Percentiles rank a stretch among this genome's conserved stretches.
Conservation (phyloP, 2,113 vertebrate species). For the Cygnus atratus region DNA sequence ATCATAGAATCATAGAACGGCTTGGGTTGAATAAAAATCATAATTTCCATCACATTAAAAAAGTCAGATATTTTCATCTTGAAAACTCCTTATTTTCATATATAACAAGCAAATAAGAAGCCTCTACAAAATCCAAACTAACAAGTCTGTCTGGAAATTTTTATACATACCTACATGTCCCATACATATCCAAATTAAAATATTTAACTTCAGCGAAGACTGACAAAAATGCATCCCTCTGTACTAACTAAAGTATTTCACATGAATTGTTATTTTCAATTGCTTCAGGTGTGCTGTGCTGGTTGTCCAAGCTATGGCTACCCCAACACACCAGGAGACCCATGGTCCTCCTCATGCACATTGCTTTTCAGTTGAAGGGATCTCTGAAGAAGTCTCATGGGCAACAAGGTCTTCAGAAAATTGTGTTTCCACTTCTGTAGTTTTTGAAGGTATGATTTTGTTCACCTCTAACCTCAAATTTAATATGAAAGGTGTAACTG, state of each 20-base stretch:
- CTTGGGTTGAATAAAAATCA: neutral
- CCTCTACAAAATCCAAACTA: neutral
- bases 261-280: neutral
- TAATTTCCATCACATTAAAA: neutral
- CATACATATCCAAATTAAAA: neutral
- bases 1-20: too few species aligned
- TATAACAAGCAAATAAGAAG: neutral
- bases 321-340: neutral
- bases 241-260: neutral
- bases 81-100: neutral
- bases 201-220: neutral
- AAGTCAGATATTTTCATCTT: neutral
- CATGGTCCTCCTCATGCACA: rapidly evolving
- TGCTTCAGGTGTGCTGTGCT: neutral
- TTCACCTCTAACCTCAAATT: neutral
- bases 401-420: neutral
- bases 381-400: neutral
- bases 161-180: neutral
- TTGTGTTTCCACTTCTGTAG: neutral
- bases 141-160: neutral
- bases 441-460: neutral
- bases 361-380: neutral
- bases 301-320: neutral
- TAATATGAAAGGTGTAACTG: rapidly evolving
- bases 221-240: neutral